phyloP scores from a whole-genome alignment of 2,797 vertebrate species.

The Chelonia mydas region DNA sequence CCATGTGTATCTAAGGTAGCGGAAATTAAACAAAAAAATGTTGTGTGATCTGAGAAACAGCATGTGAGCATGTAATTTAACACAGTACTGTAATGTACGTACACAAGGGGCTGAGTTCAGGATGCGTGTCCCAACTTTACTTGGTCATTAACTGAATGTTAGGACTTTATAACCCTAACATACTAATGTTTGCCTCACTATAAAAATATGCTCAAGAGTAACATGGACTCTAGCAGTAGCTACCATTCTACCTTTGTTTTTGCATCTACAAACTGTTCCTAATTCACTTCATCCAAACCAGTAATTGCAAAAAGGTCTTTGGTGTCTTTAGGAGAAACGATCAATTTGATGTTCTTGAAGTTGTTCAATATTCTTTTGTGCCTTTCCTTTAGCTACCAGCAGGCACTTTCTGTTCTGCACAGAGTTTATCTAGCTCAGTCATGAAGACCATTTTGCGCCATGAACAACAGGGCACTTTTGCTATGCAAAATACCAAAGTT shows the following conservation, averaged over 20 bases:
- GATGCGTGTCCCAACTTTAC: background rate
- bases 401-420: background rate
- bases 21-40: background rate
- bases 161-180: background rate
- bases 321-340: background rate
- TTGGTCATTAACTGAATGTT: background rate
- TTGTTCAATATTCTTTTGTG: background rate
- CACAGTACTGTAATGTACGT: background rate
- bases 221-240: background rate
- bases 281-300: constrained; percentile 2
- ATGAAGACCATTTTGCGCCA: background rate
- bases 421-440: constrained; percentile 19
- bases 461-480: background rate
- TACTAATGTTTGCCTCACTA: constrained; percentile 4
- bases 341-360: constrained; percentile 8
- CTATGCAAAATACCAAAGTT: background rate
- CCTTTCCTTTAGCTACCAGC: constrained; percentile 11
- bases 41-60: background rate
- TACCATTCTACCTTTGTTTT: background rate
- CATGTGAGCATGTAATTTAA: background rate
- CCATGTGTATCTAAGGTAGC: background rate
- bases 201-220: background rate
- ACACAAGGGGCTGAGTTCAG: background rate
- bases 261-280: background rate
- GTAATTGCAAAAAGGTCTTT: background rate